Base-by-base conservation (phyloP, 2,888 invertebrate genomes). In the Colostygia pectinataria region DNA sequence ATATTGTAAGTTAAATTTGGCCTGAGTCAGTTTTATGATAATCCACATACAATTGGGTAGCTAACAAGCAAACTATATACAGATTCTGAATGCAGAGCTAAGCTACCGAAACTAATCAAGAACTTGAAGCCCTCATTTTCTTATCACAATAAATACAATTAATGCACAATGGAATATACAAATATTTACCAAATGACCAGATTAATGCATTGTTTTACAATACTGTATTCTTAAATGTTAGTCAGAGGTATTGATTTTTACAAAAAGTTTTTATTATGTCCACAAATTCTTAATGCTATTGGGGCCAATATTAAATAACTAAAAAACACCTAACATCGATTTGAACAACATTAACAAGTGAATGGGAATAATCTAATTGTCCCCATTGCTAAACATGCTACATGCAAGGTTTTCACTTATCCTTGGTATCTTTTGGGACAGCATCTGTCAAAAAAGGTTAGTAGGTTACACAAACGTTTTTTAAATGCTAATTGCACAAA, bases 361-460 rank as follows among this genome's bases (percentile, higher is more conserved):
- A 33, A 50, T 39, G 41, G 31, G 59, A 48, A 23, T 53, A 59
- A 57, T 61, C 58, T 57, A 61, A 61, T 61, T 61, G 55, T 43
- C 24, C 58, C 55, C 49, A 50, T 41, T 31, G 4, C 27, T 46
- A 59, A 44, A 42, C 66, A 71, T 68, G 67, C 66, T 55, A 43
- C 64, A 68, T 68, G 71, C 69, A 61, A 42, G 45, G 36, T 49
- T 49, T 65, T 74, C 66, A 75, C 57, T 74, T 67, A 48, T 68
- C 66, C 29, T 54, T 61, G 6, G 50, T 40, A 29, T 51, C 48
- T 61, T 63, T 13, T 58, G 65, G 14, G 51, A 59, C 42, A 41
- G 54, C 46, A 57, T 68, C 79, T 80, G 78, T 66, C 50, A 62
- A 66, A 55, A 58, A 71, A 66, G 62, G 72, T 78, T 77, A 77